Base-by-base conservation (phyloP, 2,888 invertebrate species). In the Rhimphoctona megacephalus region DNA sequence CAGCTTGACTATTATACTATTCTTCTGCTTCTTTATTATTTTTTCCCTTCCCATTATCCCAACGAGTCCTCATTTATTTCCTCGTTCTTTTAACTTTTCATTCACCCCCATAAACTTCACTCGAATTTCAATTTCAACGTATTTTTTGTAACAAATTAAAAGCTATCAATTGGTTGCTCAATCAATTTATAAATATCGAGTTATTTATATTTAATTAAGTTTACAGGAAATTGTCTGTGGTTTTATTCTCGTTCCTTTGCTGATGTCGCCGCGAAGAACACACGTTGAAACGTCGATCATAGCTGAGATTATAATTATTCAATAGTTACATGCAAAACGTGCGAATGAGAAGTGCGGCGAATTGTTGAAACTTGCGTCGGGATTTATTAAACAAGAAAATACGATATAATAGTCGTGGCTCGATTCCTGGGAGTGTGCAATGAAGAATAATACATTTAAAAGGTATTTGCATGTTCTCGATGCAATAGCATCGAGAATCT, bases 1-100 rank as follows among this genome's bases (percentile, higher is more conserved):
- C 90, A 90, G 78, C 78, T 72, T 69, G 54, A 70, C 83, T 73
- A 54, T 49, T 61, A 25, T 19, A 25, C 49, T 74, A 66, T 83
- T 25, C 43, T 46, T 67, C 72, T 43, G 17, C 46, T 52, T 46
- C 54, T 52, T 78, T 78, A 39, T 81, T 74, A 52, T 33, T 64
- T 67, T 49, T 39, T 73, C 74, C 54, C 19, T 30, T 19, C 1
- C n/a, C 17, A 19, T 36, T 25, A 39, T 57, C 19, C 69, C 49
- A 33, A 43, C 7, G 39, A 39, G 39, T 6, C 7, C 64, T 19
- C 30, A 52, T 70, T 77, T 30, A 25, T 83, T 83, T 77, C 70
- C 77, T 77, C 49, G 54, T 39, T 54, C n/a, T 57, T 57, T 69
- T 43, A 8, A 57, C 6, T 69, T 54, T 79, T 43, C 54, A 36